Evolutionary conservation across 2,888 invertebrate species (phyloP).

Genomic region (Clostera curtula): DNA sequence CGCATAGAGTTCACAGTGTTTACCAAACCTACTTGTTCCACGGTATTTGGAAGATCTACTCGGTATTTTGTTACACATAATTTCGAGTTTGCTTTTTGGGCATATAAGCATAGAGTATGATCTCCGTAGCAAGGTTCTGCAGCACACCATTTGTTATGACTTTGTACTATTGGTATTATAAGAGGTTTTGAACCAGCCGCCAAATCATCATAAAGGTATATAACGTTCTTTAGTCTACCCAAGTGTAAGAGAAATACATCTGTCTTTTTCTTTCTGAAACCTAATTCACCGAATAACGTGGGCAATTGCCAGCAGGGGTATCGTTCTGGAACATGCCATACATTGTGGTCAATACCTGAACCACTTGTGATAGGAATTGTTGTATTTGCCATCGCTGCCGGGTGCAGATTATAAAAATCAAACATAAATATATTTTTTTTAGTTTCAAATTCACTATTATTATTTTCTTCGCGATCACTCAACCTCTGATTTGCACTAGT

Average conservation of each 20-base stretch:
- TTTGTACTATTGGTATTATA: slow-evolving; percentile 12
- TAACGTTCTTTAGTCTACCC: slow-evolving; percentile 38
- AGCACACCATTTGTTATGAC: slow-evolving; percentile 53
- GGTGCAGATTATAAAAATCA: slow-evolving; percentile 46
- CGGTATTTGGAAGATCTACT: slow-evolving; percentile 33
- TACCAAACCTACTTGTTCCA: slow-evolving; percentile 41
- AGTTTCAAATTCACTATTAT: slow-evolving; percentile 9
- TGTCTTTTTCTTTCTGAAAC: slow-evolving; percentile 14
- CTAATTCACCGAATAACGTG: slow-evolving; percentile 43
- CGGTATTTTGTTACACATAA: slow-evolving; percentile 40
- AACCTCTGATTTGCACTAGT: slow-evolving; percentile 1
- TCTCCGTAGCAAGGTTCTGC: slow-evolving; percentile 57
- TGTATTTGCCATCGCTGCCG: slow-evolving; percentile 27
- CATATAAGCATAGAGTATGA: slow-evolving; percentile 58
- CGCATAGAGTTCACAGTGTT: slow-evolving; percentile 61
- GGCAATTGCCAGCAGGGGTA: slow-evolving; percentile 59
- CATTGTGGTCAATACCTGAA: slow-evolving; percentile 8
- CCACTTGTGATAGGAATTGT: slow-evolving; percentile 1
- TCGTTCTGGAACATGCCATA: slow-evolving; percentile 55
- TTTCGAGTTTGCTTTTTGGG: slow-evolving; percentile 29
- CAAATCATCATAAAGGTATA: slow-evolving; percentile 15
- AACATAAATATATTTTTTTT: slow-evolving; percentile 17
- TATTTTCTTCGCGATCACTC: not conserved
- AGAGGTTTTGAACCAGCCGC: slow-evolving; percentile 5
- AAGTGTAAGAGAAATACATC: slow-evolving; percentile 41